Evolutionary conservation across 2,888 invertebrate species (phyloP), one percentile per base, ranked within the genome.

Genomic region (Pseudoips prasinana): DNA sequence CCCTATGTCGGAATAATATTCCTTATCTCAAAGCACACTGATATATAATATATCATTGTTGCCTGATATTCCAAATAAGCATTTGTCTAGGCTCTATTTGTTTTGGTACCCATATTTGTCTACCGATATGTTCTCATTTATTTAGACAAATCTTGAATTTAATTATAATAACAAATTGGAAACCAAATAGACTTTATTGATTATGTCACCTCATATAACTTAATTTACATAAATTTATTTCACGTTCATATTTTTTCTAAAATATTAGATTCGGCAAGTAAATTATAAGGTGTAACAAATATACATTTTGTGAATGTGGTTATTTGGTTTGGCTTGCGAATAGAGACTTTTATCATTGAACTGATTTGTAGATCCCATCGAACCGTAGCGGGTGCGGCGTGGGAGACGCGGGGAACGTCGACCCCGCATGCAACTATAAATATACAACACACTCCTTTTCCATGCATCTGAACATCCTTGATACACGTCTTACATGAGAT

Each of bases 371-470:
- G 78, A 78, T 73, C 66, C 64, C 69, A 69, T 72, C 64, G 66
- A 50, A 55, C 55, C 58, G 53, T 38, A 46, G 51, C 59, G 43
- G 41, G 38, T 50, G 64, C 81, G 66, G 79, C 82, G 86, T 84
- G 84, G 82, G 86, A 83, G 83, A 83, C 64, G 63, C 51, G 61
- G 63, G 79, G 83, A 76, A 75, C 86, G 61, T 82, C 85, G 86
- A 87, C 86, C 86, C 86, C 84, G 79, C 68, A 60, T 66, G 69
- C 65, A 62, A 71, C 86, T 87, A 87, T 83, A 83, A 87, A 87
- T 87, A 83, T 67, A 77, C 73, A 66, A 53, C 63, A 58, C 58
- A 57, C 59, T 72, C 63, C 69, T 75, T 74, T 75, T 78, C 73
- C 80, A 72, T 71, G 73, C 72, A 71, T 58, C 60, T 47, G 57